Evolutionary conservation across 2,113 vertebrate species (phyloP), one percentile per base, ranked within the genome.

Genomic region (Dicrurus megarhynchus): DNA sequence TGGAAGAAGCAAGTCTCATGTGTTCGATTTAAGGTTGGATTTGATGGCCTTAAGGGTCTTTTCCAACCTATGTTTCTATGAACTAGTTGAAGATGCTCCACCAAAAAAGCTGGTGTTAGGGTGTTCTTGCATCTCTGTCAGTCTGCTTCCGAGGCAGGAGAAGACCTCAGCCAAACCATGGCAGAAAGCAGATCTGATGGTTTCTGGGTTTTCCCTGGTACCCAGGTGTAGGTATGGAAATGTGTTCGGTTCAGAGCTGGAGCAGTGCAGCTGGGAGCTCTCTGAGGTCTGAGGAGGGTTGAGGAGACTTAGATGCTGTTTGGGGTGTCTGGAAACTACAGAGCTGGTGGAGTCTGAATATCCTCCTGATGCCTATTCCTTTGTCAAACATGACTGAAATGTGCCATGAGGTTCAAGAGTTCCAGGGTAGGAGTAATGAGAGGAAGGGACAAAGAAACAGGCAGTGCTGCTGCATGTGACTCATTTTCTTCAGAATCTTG

Each of bases 401-500:
- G 42, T 24, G 19, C 52, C 23, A 5, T 26, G 35, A 75, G 19
- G 44, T 67, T 95, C 83, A 74, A 42, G 46, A 55, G 27, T 35
- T 87, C 55, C 61, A n/a, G 23, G 30, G 24, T 16, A 70, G 50
- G 63, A 76, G 71, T 4, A 30, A 37, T 59, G 59, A 60, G 82
- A 94, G 28, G 75, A 90, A 93, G 52, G 46, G 33, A 88, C 73
- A 89, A 86, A 86, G 67, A 50, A 93, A 37, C 8, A 26, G 24
- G 64, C 80, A 49, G 47, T 9, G 50, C 35, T 95, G 86, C 86
- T 68, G 55, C 0, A 0, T 14, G 3, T 95, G 93, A 92, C 69
- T 95, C 19, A 71, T 50, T 87, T 95, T 90, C 76, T 95, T 81
- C 57, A 69, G 94, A 95, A 91, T 90, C 80, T 47, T 92, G 76